Conservation (phyloP, 1,140 invertebrate genomes). For the Lasioglossum baleicum region DNA sequence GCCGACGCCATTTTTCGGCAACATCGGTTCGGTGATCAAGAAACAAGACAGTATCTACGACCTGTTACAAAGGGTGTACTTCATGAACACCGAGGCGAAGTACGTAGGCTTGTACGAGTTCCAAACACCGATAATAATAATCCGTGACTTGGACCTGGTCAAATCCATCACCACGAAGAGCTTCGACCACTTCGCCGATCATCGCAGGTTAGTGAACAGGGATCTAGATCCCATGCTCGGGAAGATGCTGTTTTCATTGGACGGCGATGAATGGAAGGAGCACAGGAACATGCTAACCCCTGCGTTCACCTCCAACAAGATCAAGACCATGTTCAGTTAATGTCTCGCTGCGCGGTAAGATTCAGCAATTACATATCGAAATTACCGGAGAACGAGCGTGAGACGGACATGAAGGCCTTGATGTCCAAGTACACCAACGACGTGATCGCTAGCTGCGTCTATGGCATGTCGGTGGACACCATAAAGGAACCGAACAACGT, state of each 20-base stretch:
- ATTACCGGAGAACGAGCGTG: not conserved
- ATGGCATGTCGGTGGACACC: slow-evolving; percentile 29
- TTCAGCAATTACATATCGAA: slow-evolving; percentile 62
- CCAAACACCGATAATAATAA: slow-evolving; percentile 64
- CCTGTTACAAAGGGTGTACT: not conserved
- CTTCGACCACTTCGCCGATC: slow-evolving; percentile 73
- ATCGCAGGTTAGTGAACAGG: slow-evolving; percentile 63
- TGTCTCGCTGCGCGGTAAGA: slow-evolving; percentile 42
- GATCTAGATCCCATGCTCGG: slow-evolving; percentile 65
- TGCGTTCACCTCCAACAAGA: slow-evolving; percentile 71
- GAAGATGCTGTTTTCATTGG: slow-evolving; percentile 68
- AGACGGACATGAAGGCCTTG: slow-evolving; percentile 20
- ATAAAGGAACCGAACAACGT: slow-evolving; percentile 78
- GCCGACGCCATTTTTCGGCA: slow-evolving; percentile 59
- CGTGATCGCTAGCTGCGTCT: slow-evolving; percentile 74
- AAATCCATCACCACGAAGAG: slow-evolving; percentile 65
- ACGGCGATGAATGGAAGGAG: slow-evolving; percentile 68
- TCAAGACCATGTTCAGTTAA: slow-evolving; percentile 67
- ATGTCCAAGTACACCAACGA: slow-evolving; percentile 79
- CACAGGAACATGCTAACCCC: slow-evolving; percentile 66
- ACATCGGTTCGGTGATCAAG: not conserved
- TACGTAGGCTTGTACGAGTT: slow-evolving; percentile 66
- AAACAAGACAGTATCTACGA: not conserved
- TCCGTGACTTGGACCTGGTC: slow-evolving; percentile 75
- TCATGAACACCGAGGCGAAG: slow-evolving; percentile 38